Conservation (phyloP, 2,797 vertebrate genomes). For the Dendrocincla fuliginosa region DNA sequence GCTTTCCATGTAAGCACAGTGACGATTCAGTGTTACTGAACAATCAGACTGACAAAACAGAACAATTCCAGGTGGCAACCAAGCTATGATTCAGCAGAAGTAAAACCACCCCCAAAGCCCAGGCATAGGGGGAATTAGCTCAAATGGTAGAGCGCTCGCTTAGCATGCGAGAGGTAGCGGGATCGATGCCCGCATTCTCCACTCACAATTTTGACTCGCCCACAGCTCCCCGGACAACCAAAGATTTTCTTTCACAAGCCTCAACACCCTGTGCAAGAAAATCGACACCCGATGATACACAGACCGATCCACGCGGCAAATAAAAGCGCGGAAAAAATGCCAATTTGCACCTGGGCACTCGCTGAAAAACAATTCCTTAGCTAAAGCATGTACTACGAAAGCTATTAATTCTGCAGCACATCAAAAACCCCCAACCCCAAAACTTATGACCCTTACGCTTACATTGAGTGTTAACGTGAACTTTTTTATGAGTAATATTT, state of each 20-base stretch:
- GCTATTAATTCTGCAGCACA: accelerated
- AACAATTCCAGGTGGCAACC: accelerated
- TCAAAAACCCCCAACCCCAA: too few species aligned
- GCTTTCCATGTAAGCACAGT: accelerated
- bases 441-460: accelerated
- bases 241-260: not conserved
- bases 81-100: accelerated
- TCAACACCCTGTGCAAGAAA: not conserved
- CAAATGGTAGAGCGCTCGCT: constrained; percentile 71
- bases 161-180: constrained; percentile 73
- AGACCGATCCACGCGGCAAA: accelerated
- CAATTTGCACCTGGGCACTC: accelerated
- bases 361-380: accelerated
- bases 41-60: accelerated
- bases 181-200: constrained; percentile 62
- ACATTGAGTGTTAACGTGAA: not conserved
- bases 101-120: accelerated
- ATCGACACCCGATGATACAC: accelerated
- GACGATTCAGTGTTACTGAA: accelerated
- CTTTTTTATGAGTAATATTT: not conserved
- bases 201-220: not conserved
- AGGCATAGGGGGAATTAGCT: constrained; percentile 9
- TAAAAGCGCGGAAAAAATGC: accelerated
- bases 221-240: accelerated
- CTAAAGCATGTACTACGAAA: accelerated